Evolutionary conservation across 2,113 vertebrate species (phyloP), one percentile per base, ranked within the genome.

Genomic region (Ammospiza caudacuta): DNA sequence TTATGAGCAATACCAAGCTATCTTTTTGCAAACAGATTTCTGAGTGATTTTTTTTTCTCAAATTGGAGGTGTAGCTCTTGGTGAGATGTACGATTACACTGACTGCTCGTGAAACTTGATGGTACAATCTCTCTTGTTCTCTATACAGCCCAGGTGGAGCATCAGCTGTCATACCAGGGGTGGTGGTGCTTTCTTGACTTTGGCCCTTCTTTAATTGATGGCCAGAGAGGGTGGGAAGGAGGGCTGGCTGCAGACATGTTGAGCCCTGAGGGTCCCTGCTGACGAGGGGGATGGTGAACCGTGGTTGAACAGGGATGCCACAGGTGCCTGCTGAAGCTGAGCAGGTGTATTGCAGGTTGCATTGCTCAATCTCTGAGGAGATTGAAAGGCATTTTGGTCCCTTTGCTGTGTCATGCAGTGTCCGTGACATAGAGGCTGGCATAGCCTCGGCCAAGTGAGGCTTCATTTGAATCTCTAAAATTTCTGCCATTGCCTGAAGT

Each of bases 1-100:
- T 97, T 97, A 96, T 62, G 49, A 97, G 92, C 90, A 96, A 95
- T 82, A 91, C 78, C 4, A 27, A 97, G 84, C 90, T 97, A 92
- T 97, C 96, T 94, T 96, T 94, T 94, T 93, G 89, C 95, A 94
- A 95, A 95, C 91, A 84, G 87, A 82, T 92, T 95, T 96, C 87
- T 92, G 75, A 92, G 70, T 63, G 81, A 20, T 79, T 86, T 86
- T 88, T 39, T 80, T 74, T 72, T 25, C 63, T 73, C 90, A 88
- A 44, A 79, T 89, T 95, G 73, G 72, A 95, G 83, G 81, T 80
- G 86, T 63, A 95, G 82, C 70, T 87, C 31, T 89, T 79, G 92
- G 91, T 84, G 84, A 91, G 87, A 82, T 22, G 59, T 44, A 82
- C 1, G 5, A 62, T 52, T 82, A 76, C 74, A 84, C 62, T 77